Base-by-base conservation (phyloP, 1,140 invertebrate genomes). In the Drosophila tani region DNA sequence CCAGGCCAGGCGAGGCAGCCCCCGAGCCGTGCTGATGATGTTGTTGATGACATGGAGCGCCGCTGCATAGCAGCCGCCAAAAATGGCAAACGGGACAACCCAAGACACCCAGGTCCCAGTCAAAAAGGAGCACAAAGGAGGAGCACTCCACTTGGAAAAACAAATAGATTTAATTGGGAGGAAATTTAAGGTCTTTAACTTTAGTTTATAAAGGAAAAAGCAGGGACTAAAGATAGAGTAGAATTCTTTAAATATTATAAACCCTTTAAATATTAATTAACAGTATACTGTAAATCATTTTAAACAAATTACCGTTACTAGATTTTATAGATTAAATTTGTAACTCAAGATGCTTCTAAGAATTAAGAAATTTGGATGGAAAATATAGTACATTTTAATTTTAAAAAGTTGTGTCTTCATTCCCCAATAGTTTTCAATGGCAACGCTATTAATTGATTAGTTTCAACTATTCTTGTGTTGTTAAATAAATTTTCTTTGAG, bases 41-140 rank as follows among this genome's bases (percentile, higher is more conserved):
- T 90, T 88, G 85, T 90, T 90, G 85, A 88, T 88, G 85, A 90
- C 85, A 76, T 85, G 86, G 78, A 90, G 81, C 85, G 85, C 67
- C 66, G 59, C 59, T 74, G 69, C 70, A 64, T 55, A 73, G 76
- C 67, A 65, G 79, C 69, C 74, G 71, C 77, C 81, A 74, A 74
- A 67, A 85, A 82, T 79, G 82, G 69, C 82, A 79, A 81, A 29
- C 78, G 66, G 71, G 45, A 55, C 74, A 45, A 67, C 58, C 66
- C 66, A 82, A 65, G 56, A 79, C 76, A 73, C 57, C 46, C 53
- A 6, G 64, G 49, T 67, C 65, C 40, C 60, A 59, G 65, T 27
- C 69, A 57, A 21, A 53, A 55, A 46, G 41, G 14, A 71, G 43
- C 69, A 57, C 21, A 53, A 55, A 46, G 41, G 14, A 71, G 43